phyloP scores from a whole-genome alignment of 2,888 invertebrate species.

The Hemicrepidius hirtus region DNA sequence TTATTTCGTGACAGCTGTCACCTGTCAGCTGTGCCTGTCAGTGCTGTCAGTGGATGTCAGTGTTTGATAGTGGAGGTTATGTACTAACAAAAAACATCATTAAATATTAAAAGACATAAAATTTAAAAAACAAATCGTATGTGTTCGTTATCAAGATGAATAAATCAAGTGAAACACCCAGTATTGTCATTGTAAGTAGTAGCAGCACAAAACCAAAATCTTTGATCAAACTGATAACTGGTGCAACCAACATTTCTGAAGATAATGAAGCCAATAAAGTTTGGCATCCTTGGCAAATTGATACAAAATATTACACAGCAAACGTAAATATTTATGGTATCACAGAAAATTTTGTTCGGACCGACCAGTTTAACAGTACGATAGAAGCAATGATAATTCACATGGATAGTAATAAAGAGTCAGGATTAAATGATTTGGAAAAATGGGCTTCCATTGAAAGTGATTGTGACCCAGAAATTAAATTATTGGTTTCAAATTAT shows the following conservation, averaged over 20 bases:
- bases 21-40: no score
- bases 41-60: no score
- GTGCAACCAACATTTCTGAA: slow-evolving; percentile 60
- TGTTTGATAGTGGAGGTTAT: slow-evolving; percentile 6
- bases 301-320: slow-evolving; percentile 83
- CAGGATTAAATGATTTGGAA: slow-evolving; percentile 68
- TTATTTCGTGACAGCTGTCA: no score
- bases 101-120: background rate
- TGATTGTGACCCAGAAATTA: slow-evolving; percentile 73
- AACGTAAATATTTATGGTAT: slow-evolving; percentile 76
- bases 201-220: slow-evolving; percentile 69
- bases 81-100: background rate
- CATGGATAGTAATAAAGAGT: slow-evolving; percentile 76
- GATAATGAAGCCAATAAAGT: slow-evolving; percentile 57
- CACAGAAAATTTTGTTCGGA: slow-evolving; percentile 71
- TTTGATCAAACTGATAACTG: slow-evolving; percentile 69
- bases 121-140: background rate
- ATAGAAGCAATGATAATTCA: slow-evolving; percentile 79
- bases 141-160: background rate
- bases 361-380: slow-evolving; percentile 71
- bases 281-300: slow-evolving; percentile 75
- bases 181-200: slow-evolving; percentile 66
- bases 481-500: slow-evolving; percentile 76
- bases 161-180: background rate
- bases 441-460: slow-evolving; percentile 65